phyloP scores from a whole-genome alignment of 2,113 vertebrate species.

The Onychostoma macrolepis region DNA sequence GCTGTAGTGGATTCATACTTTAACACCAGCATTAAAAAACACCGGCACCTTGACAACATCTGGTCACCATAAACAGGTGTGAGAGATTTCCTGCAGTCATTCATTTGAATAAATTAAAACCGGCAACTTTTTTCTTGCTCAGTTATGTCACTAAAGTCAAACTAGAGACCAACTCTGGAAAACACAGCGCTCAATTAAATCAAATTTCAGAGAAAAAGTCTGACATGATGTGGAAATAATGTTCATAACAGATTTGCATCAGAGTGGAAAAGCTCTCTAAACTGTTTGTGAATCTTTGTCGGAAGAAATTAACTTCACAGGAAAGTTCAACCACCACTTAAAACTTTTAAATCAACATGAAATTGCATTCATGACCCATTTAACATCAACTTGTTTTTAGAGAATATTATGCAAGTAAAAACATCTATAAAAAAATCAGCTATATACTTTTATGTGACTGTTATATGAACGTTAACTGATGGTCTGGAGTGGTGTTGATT shows the following conservation, averaged over 20 bases:
- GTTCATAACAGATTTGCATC: slow-evolving; percentile 35
- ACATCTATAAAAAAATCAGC: neutral
- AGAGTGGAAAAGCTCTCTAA: slow-evolving; percentile 24
- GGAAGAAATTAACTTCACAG: slow-evolving; percentile 16
- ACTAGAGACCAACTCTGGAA: neutral
- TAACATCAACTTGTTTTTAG: neutral
- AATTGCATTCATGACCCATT: neutral
- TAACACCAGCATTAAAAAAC: neutral
- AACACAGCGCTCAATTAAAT: slow-evolving; percentile 36
- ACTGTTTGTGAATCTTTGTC: slow-evolving; percentile 9
- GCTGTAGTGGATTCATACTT: neutral
- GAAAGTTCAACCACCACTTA: neutral
- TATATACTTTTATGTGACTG: too few relatives aligned
- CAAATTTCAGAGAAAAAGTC: neutral
- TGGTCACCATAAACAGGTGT: neutral
- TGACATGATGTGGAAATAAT: slow-evolving; percentile 45
- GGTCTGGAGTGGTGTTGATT: neutral
- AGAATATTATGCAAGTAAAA: neutral
- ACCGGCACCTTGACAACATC: neutral
- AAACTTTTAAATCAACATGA: neutral
- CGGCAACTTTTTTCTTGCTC: neutral
- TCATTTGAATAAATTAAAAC: slow-evolving; percentile 15
- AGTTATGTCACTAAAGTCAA: neutral
- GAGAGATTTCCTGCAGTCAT: neutral
- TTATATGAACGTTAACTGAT: too few relatives aligned